These are phyloP conservation scores for Coreoperca whiteheadi DNA, from an alignment of 2,113 vertebrate species.

Conservation along the genomic window DNA sequence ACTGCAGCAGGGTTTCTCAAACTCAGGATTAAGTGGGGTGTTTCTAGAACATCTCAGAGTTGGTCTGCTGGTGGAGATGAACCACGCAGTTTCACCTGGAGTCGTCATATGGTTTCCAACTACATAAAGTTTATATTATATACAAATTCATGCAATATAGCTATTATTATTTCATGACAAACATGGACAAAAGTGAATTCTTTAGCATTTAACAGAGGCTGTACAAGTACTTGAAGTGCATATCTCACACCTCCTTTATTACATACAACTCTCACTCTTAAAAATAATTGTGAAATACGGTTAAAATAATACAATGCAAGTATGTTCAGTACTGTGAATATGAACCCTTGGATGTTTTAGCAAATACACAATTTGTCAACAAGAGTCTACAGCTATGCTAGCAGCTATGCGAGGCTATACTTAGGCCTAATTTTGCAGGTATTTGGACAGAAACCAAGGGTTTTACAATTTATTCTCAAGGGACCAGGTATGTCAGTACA, in stretches of 20 bases:
- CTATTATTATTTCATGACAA: not conserved
- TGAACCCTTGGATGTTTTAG: not conserved
- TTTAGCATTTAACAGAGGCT: not conserved
- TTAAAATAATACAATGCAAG: not conserved
- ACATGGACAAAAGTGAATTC: not conserved
- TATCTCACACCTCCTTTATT: not conserved
- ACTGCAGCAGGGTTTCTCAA: slow-evolving; percentile 1
- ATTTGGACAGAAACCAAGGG: not conserved
- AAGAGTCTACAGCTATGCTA: not conserved
- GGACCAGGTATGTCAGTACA: not conserved
- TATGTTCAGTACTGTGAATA: not conserved
- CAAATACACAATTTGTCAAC: not conserved
- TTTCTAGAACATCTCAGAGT: not conserved
- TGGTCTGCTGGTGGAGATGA: slow-evolving; percentile 14
- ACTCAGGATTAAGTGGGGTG: slow-evolving; percentile 1
- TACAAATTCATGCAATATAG: not conserved
- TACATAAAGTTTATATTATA: not conserved
- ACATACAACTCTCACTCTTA: not conserved
- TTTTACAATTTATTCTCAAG: not conserved
- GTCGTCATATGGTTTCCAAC: not conserved
- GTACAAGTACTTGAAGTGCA: not conserved
- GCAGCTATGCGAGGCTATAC: not conserved
- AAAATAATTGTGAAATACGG: too few species aligned
- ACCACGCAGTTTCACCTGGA: not conserved
- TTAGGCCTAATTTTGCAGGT: too few species aligned